phyloP scores from a whole-genome alignment of 2,888 invertebrate species.

The Penaeus monodon region DNA sequence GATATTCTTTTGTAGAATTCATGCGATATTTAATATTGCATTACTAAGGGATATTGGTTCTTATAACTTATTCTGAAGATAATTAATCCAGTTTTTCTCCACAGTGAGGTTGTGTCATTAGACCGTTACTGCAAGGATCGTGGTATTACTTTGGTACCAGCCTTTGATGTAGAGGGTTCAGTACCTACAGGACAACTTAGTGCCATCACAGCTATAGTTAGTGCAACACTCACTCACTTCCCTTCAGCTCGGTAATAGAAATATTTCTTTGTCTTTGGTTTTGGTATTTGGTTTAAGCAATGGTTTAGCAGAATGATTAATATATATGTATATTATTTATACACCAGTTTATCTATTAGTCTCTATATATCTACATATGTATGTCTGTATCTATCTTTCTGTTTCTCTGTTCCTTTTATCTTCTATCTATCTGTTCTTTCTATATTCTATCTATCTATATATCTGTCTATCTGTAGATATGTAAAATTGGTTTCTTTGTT shows the following conservation, averaged over 20 bases:
- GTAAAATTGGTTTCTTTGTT: slow-evolving; percentile 31
- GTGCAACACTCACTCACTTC: slow-evolving; percentile 74
- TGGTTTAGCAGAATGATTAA: no score
- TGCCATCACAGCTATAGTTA: slow-evolving; percentile 69
- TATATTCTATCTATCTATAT: neutral
- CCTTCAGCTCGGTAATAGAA: slow-evolving; percentile 71
- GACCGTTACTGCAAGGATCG: slow-evolving; percentile 74
- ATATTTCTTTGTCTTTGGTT: neutral
- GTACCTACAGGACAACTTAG: slow-evolving; percentile 68
- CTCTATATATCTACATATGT: no score
- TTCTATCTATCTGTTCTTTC: neutral
- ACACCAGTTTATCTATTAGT: no score
- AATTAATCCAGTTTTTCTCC: slow-evolving; percentile 55
- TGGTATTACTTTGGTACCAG: slow-evolving; percentile 74
- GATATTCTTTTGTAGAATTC: no score
- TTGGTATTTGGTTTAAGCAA: no score
- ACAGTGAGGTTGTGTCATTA: slow-evolving; percentile 74
- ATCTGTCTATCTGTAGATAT: neutral
- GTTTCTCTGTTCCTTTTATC: neutral
- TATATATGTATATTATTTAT: no score
- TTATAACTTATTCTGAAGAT: no score
- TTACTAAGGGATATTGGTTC: no score
- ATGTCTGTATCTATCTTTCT: neutral
- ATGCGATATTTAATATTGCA: no score
- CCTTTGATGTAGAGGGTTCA: slow-evolving; percentile 73